phyloP scores from a whole-genome alignment of 2,797 vertebrate genomes.

The Sciaenops ocellatus region DNA sequence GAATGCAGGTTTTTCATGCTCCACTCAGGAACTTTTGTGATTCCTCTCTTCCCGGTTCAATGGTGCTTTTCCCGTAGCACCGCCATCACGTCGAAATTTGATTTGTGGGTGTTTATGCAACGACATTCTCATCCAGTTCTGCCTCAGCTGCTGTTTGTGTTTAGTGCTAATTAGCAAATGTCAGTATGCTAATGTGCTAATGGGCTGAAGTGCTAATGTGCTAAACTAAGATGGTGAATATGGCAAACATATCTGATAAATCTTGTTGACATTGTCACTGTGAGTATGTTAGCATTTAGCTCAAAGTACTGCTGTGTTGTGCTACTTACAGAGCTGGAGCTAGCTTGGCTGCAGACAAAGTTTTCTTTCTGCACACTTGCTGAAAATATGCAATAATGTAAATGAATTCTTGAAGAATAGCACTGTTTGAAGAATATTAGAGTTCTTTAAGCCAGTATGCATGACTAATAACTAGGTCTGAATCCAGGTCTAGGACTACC shows the following conservation, averaged over 20 bases:
- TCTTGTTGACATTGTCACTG: background rate
- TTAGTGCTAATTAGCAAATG: constrained; percentile 8
- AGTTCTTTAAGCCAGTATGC: background rate
- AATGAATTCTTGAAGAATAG: background rate
- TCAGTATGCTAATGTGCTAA: background rate
- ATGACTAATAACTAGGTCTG: background rate
- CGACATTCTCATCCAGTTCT: background rate
- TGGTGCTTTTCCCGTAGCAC: background rate
- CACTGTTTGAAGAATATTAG: background rate
- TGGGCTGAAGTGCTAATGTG: background rate
- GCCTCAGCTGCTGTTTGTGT: background rate
- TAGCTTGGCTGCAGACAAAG: background rate
- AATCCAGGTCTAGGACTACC: background rate
- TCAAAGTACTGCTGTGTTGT: background rate
- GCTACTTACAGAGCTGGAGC: too few species aligned
- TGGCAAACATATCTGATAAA: background rate
- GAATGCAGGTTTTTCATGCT: background rate
- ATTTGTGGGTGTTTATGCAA: background rate
- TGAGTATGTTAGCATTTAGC: background rate
- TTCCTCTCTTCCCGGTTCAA: background rate
- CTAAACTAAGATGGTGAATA: background rate
- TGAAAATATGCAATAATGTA: too few species aligned
- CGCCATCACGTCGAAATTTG: background rate
- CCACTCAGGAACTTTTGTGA: background rate
- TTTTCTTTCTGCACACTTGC: background rate